Base-by-base conservation (phyloP, 2,797 vertebrate species). In the Acomys russatus region DNA sequence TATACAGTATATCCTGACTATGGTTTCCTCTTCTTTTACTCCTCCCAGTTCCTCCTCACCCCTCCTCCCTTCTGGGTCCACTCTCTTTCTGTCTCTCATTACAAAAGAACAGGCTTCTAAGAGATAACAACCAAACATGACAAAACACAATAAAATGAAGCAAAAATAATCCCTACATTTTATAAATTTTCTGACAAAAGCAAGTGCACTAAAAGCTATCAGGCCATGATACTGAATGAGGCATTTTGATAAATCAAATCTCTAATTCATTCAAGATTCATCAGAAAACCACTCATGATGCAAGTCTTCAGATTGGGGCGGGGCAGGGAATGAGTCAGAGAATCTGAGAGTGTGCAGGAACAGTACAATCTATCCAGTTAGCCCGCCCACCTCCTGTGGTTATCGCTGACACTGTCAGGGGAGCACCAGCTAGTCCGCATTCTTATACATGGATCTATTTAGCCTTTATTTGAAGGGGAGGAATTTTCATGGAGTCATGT, bases 381-480 rank as follows among this genome's bases (percentile, higher is more conserved):
- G 59, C n/a, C 79, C 2, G 18, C 23, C 73, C 49, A 71, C 4
- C 38, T 94, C 96, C 80, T 71, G 7, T 30, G 25, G 10, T 44
- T 87, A 73, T 79, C 73, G 56, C 23, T 6, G 11, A 87, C 49
- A 82, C 73, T 56, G 66, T 68, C 30, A 90, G 71, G 82, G 77
- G 76, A 54, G 15, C 56, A 64, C 74, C 80, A 38, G 70, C 90
- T 79, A 87, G 51, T 30, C 11, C 64, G 66, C 35, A 35, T 84
- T 94, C 86, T 74, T 79, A 85, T 49, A 30, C 56, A 94, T 11
- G 33, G 88, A 84, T 54, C 51, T 74, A 95, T 80, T 89, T 91
- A 71, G 80, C 68, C 79, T 83, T 73, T 94, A 80, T 86, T 79
- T 73, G 85, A 94, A 64, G n/a, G 78, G 84, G 88, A 96, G 73